Base-by-base conservation (phyloP, 1,140 invertebrate genomes). In the Samia ricini region DNA sequence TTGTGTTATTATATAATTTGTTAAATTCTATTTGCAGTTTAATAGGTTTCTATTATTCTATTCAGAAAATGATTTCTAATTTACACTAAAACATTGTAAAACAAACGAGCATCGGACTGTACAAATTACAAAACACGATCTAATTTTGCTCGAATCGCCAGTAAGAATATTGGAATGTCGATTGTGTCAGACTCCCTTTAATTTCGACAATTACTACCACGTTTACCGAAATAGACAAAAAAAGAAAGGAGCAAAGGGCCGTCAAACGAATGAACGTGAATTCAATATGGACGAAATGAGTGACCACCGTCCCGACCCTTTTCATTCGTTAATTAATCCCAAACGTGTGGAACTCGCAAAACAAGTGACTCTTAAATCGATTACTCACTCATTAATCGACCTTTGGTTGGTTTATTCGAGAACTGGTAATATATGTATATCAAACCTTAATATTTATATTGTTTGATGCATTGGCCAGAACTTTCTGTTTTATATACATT, bases 291-390 rank as follows among this genome's bases (percentile, higher is more conserved):
- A 76, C 64, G 68, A 78, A 79, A 82, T 81, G 81, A 83, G 76
- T 81, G 76, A 81, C 77, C 79, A 55, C 64, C 63, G 63, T n/a
- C n/a, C 67, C 77, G 81, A 77, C 80, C 86, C 84, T 87, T 88
- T 87, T 87, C 83, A 86, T 87, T 79, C 78, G 81, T 81, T 89
- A 83, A 89, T 87, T 87, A 87, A 89, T 83, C 80, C 79, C 72
- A 81, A 84, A 80, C 79, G 77, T 74, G 71, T 61, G 68, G 71
- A 76, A 76, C 75, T 81, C 76, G 29, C 68, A 70, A 81, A 83
- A 88, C 86, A 86, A 88, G 85, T 82, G 83, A 73, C 85, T 84
- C 77, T 85, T 83, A 82, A 84, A 88, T 64, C 81, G 82, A 83
- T 85, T 77, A 81, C 76, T 80, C 74, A 78, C 75, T 74, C 77